Conservation (phyloP, 2,113 vertebrate genomes). For the Anoplopoma fimbria region DNA sequence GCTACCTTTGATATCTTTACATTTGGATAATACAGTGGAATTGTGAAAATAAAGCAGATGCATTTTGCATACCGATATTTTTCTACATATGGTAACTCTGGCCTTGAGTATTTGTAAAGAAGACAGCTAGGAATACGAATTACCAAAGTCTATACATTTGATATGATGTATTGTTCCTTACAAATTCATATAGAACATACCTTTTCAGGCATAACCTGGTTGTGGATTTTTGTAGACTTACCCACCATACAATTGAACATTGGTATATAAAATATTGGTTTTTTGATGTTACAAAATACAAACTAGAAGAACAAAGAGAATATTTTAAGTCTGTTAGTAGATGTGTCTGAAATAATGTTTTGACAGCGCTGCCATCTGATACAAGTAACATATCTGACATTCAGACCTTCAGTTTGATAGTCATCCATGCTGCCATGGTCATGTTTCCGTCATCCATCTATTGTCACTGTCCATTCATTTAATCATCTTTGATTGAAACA, state of each 20-base stretch:
- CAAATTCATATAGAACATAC: not conserved
- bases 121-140: not conserved
- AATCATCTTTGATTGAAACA: conserved; percentile 10
- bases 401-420: conserved; percentile 23
- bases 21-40: conserved; percentile 1
- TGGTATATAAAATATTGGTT: not conserved
- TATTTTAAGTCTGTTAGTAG: not conserved
- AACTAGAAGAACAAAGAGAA: not conserved
- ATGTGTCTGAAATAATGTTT: conserved; percentile 17
- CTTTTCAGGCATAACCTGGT: not conserved
- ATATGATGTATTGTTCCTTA: not conserved
- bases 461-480: conserved; percentile 1
- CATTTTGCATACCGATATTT: no score
- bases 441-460: not conserved
- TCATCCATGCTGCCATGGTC: conserved; percentile 22
- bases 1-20: not conserved
- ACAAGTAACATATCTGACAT: conserved; percentile 10
- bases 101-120: not conserved
- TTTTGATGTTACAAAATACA: not conserved
- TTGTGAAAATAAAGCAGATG: conserved; percentile 14
- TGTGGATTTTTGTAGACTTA: not conserved
- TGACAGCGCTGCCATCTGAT: conserved; percentile 24
- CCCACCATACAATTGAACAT: not conserved
- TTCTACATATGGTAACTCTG: not conserved
- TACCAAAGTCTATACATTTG: not conserved